phyloP scores from a whole-genome alignment of 2,888 invertebrate genomes.

The Acrobeloides nanus region DNA sequence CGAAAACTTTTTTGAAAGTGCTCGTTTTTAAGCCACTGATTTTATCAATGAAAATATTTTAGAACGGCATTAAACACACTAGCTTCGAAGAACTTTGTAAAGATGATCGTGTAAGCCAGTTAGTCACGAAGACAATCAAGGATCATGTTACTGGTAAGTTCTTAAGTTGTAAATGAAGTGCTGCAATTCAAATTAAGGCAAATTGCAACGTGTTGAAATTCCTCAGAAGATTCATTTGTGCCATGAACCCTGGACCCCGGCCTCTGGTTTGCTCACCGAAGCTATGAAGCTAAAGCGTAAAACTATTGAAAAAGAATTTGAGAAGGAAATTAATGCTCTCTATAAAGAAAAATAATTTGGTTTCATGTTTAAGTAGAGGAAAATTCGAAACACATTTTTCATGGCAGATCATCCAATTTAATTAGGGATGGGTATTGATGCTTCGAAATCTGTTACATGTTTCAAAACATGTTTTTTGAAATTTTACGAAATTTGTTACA shows the following conservation, averaged over 20 bases:
- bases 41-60: background rate
- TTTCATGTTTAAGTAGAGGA: too few relatives aligned
- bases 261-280: constrained; percentile 91
- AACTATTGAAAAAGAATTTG: constrained; percentile 86
- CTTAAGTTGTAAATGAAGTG: background rate
- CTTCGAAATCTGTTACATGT: too few relatives aligned
- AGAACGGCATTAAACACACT: constrained; percentile 13
- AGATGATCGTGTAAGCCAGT: constrained; percentile 68
- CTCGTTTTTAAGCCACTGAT: too few relatives aligned
- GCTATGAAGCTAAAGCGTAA: constrained; percentile 94
- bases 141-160: constrained; percentile 14
- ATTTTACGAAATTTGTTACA: too few relatives aligned
- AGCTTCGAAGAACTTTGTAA: constrained; percentile 69
- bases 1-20: too few relatives aligned
- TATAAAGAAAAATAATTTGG: constrained; percentile 59
- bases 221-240: constrained; percentile 80
- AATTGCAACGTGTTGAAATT: constrained; percentile 82
- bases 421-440: too few relatives aligned
- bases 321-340: constrained; percentile 84
- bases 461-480: too few relatives aligned
- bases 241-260: constrained; percentile 90
- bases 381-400: too few relatives aligned
- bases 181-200: constrained; percentile 50
- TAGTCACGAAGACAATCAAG: constrained; percentile 59
- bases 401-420: too few relatives aligned